A percentile compares a stretch with the other conserved stretches of the same genome.
phyloP scores from a whole-genome alignment of 2,113 vertebrate species.

The Leucopsar rothschildi region DNA sequence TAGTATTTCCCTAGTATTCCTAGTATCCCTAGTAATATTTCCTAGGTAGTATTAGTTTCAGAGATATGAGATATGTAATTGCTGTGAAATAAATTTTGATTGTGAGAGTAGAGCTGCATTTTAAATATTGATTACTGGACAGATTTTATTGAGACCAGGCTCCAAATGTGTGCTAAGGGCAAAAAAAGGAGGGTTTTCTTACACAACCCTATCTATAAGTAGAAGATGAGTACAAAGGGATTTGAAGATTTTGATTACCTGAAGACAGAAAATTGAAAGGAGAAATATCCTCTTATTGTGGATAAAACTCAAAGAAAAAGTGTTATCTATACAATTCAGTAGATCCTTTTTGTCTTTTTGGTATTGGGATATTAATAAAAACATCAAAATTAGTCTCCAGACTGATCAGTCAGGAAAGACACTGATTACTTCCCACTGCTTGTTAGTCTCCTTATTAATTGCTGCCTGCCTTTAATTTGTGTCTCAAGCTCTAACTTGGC shows the following conservation, averaged over 20 bases:
- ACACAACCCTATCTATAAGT: not conserved
- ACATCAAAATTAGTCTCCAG: not conserved
- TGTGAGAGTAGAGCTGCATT: not conserved
- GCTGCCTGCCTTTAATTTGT: not conserved
- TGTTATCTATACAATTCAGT: not conserved
- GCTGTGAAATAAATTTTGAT: not conserved
- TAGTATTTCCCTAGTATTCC: not conserved
- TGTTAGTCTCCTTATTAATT: not conserved
- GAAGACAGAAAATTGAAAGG: not conserved
- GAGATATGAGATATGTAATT: not conserved
- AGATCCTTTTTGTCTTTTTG: not conserved
- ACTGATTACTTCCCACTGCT: not conserved
- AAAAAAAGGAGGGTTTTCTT: not conserved
- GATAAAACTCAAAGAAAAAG: not conserved
- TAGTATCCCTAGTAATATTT: no score
- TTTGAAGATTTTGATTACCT: not conserved
- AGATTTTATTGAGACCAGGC: not conserved
- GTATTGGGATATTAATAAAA: not conserved
- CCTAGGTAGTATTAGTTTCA: not conserved
- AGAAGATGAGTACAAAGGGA: not conserved
- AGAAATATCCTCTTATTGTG: not conserved
- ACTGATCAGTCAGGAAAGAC: not conserved
- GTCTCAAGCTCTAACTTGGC: not conserved
- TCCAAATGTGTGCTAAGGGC: not conserved
- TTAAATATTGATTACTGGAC: not conserved